Base-by-base conservation (phyloP, 2,113 vertebrate genomes). In the Channa maculata region DNA sequence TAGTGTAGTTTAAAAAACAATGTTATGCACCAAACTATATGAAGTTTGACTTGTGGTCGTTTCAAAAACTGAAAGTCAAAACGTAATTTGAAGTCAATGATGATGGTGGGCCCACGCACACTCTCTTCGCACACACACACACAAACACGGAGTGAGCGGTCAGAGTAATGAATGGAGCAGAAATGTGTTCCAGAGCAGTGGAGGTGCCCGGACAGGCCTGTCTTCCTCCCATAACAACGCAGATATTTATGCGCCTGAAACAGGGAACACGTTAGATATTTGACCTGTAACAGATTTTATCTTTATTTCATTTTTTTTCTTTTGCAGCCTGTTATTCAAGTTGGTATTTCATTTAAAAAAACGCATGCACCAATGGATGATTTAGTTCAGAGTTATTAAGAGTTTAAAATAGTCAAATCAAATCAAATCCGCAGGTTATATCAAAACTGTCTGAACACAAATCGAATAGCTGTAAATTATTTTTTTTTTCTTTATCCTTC, bases 191-290 rank as follows among this genome's bases (percentile, higher is more conserved):
- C 91, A 85, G 88, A 89, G 84, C 72, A 41, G 80, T 59, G 83
- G 89, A 91, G 85, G 88, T 91, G 90, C 82, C 89, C 80, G 80
- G 80, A 86, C 92, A 91, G 84, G 90, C 87, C 91, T 80, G 85
- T 79, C 85, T 83, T 79, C 84, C 84, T 87, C 80, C 84, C 77
- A 81, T 79, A 79, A 84, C 86, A 79, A 80, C 78, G 67, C 74
- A 67, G 54, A 86, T 70, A 85, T 77, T 65, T 87, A 72, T 81
- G 70, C 58, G 66, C 62, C 51, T 84, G 5, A 59, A 80, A 64
- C 70, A 8, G 74, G 73, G 67, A 80, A 80, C 65, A n/a, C 24
- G 24, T 24, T 24, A 24, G 24, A 24, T 24, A 13, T 14, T 11
- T 44, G 7, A 57, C 6, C 9, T 61, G 0, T 24, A 50, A 33